A percentile compares a stretch with the other conserved stretches of the same genome.
Conservation (phyloP, 2,888 invertebrate species). For the Neelides folsomi region DNA sequence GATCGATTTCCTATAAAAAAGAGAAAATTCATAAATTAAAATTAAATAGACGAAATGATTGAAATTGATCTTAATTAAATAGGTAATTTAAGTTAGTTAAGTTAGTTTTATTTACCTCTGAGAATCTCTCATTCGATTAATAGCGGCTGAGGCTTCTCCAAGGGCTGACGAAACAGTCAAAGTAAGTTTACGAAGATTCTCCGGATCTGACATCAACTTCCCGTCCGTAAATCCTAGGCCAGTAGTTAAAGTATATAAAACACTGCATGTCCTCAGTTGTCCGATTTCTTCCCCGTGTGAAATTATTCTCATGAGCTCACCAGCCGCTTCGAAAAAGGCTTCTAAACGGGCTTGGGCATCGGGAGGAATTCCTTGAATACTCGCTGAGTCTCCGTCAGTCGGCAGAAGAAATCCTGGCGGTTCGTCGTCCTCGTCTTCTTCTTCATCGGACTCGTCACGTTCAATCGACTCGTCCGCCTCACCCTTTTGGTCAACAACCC, state of each 20-base stretch:
- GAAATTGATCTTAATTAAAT: no score
- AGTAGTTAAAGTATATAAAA: not conserved
- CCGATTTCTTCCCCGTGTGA: no score
- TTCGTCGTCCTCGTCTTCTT: constrained; percentile 30
- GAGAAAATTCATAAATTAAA: no score
- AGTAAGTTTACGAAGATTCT: constrained; percentile 71
- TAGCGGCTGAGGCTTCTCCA: constrained; percentile 91
- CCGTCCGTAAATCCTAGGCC: constrained; percentile 46
- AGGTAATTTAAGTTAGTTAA: no score
- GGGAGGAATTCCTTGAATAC: constrained; percentile 43
- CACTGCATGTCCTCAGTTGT: no score
- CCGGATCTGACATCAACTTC: constrained; percentile 74
- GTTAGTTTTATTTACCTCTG: constrained; percentile 22
- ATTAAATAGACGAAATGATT: no score
- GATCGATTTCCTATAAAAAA: constrained; percentile 54
- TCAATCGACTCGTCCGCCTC: constrained; percentile 13
- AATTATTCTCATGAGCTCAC: constrained; percentile 37
- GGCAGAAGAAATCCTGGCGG: constrained; percentile 31
- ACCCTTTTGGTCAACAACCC: constrained; percentile 8
- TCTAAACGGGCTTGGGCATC: constrained; percentile 82
- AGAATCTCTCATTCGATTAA: constrained; percentile 72
- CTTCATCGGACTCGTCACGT: constrained; percentile 29
- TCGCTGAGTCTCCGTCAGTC: constrained; percentile 29
- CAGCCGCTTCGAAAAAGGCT: constrained; percentile 86
- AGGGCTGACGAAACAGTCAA: constrained; percentile 84